Evolutionary conservation across 2,113 vertebrate species (phyloP).

Genomic region (Capreolus pygargus): DNA sequence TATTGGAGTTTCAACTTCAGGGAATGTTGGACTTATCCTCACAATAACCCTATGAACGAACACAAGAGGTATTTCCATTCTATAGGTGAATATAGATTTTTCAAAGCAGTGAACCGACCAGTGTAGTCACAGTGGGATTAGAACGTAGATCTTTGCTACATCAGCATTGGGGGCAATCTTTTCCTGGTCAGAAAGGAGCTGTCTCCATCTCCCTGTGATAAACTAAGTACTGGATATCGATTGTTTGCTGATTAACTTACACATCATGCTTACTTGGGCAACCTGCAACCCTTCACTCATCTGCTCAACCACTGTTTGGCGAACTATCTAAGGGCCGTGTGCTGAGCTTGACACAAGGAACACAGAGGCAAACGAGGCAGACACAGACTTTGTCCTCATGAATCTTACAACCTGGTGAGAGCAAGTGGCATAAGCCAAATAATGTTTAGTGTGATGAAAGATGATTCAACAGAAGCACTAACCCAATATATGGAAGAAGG

Average conservation of each 20-base stretch:
- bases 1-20: not conserved
- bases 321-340: not conserved
- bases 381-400: not conserved
- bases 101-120: not conserved
- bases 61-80: not conserved
- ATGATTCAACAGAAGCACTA: not conserved
- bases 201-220: not conserved
- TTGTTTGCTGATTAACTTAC: not conserved
- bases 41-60: not conserved
- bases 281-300: not conserved
- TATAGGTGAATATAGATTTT: not conserved
- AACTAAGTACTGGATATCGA: not conserved
- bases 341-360: not conserved
- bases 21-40: not conserved
- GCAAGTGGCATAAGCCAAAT: not conserved
- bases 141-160: not conserved
- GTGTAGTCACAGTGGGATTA: not conserved
- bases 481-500: not conserved
- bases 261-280: not conserved
- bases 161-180: not conserved
- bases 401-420: not conserved
- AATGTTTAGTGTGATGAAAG: not conserved
- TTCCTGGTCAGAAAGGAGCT: not conserved
- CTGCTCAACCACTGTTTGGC: not conserved
- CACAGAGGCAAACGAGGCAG: not conserved